Percentiles rank a stretch among this genome's conserved stretches.
These are phyloP conservation scores for Cossypha caffra DNA, from an alignment of 2,797 vertebrate species.

Conservation along the genomic window DNA sequence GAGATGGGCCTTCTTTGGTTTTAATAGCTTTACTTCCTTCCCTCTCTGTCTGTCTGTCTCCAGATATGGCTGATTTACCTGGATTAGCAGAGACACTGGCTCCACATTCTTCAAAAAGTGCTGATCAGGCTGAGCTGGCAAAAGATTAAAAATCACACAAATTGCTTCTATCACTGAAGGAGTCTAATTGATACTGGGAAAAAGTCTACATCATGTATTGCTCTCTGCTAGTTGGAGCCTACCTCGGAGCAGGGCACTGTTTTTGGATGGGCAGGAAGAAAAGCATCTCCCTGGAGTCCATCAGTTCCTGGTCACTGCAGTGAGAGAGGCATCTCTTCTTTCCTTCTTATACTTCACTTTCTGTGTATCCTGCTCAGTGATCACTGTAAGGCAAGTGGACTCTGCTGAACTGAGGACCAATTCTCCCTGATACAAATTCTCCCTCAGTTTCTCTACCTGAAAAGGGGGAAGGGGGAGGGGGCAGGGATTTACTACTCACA, in stretches of 20 bases:
- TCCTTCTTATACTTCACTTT: neutral
- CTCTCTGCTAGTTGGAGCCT: neutral
- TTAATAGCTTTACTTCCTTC: constrained; percentile 65
- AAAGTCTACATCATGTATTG: constrained; percentile 6
- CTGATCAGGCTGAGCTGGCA: constrained; percentile 67
- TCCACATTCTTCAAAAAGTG: constrained; percentile 69
- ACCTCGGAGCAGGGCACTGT: neutral
- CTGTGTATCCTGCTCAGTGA: neutral
- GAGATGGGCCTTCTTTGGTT: constrained; percentile 37
- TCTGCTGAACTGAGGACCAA: neutral
- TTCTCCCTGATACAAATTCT: neutral
- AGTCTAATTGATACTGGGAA: constrained; percentile 40
- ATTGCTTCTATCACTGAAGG: constrained; percentile 70
- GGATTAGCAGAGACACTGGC: constrained; percentile 70
- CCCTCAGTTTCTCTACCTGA: neutral
- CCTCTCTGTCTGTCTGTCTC: constrained; percentile 66
- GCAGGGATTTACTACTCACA: neutral
- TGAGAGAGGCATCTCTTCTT: neutral
- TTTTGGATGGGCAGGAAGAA: neutral
- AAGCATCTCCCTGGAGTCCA: neutral
- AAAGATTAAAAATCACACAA: constrained; percentile 71
- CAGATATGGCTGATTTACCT: constrained; percentile 74
- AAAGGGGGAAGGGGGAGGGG: accelerated
- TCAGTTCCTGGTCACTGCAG: neutral
- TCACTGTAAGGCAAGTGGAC: neutral